Evolutionary conservation across 2,113 vertebrate species (phyloP), one percentile per base, ranked within the genome.

Genomic region (Ammodytes dubius): DNA sequence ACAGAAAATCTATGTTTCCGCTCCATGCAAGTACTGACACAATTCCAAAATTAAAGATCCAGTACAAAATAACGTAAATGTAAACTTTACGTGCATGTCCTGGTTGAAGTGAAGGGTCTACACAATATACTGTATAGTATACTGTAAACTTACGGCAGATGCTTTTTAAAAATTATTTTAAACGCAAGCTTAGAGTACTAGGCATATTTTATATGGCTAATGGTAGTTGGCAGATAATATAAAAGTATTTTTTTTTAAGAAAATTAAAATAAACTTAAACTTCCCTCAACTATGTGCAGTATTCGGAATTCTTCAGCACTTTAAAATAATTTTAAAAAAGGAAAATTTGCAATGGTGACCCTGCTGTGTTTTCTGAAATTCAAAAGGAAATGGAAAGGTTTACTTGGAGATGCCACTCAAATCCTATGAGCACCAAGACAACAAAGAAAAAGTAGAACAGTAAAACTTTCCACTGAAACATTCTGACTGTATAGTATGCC

Each of bases 401-500:
- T 70, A 77, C 13, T 17, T 60, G 13, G 17, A 70, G 17, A 77
- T 77, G 14, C 59, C 43, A 81, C 40, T 81, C 37, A 72, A 81
- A 78, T 50, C 66, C 42, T 67, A 63, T 65, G 15, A 75, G 53
- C 59, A 50, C 6, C 39, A 37, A n/a, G 50, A 52, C 58, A 43
- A 58, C 79, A 56, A 27, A 54, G 47, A 59, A 80, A 67, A 13
- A 70, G 61, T 47, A 50, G 27, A 88, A 57, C 5, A 66, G 35
- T 12, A 76, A 74, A 87, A 42, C 74, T 84, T 73, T 64, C 2
- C 52, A 54, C 1, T 27, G 1, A 7, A 58, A 65, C 15, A 60
- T 37, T 66, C 37, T 43, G 11, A 79, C 46, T 72, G 52, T 60
- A 39, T 78, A 69, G 27, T 27, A 63, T 40, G 12, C 7, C 15